A percentile compares a stretch with the other conserved stretches of the same genome.
Conservation (phyloP, 2,113 vertebrate species). For the Stigmatopora argus region DNA sequence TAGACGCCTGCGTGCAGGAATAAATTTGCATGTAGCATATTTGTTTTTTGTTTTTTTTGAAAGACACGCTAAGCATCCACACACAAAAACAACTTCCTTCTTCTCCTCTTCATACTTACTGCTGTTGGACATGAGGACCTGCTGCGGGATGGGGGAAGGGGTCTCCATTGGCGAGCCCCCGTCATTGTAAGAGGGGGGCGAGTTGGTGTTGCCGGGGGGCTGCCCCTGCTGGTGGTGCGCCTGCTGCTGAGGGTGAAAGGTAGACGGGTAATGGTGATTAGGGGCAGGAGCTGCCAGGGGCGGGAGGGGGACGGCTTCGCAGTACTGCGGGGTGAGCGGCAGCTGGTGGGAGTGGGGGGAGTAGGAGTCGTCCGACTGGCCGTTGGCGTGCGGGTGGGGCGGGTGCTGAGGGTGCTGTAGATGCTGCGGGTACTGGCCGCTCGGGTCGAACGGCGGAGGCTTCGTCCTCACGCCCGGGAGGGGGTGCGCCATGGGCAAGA, state of each 20-base stretch:
- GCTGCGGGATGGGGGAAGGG: conserved; percentile 79
- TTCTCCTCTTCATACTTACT: conserved; percentile 82
- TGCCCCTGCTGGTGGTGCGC: conserved; percentile 72
- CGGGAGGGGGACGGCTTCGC: conserved; percentile 68
- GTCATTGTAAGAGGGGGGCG: conserved; percentile 79
- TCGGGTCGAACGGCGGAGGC: conserved; percentile 63
- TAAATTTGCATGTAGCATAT: conserved; percentile 1
- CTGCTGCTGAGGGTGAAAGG: conserved; percentile 71
- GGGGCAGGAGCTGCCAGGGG: conserved; percentile 58
- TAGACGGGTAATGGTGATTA: conserved; percentile 59
- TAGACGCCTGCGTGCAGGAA: not conserved
- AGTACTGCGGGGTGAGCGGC: conserved; percentile 57
- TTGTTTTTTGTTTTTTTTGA: not conserved
- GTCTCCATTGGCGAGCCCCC: conserved; percentile 79
- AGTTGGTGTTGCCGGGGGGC: conserved; percentile 72
- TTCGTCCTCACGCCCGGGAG: conserved; percentile 68
- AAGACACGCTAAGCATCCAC: conserved; percentile 16
- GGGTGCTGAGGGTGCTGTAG: conserved; percentile 59
- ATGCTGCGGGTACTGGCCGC: conserved; percentile 55
- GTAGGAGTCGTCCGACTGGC: conserved; percentile 64
- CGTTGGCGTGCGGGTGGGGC: conserved; percentile 62
- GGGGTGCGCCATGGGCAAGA: conserved; percentile 70
- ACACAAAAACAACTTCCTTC: conserved; percentile 50
- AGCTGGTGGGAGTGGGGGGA: conserved; percentile 57
- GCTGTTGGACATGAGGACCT: conserved; percentile 73